Conservation (phyloP, 2,888 invertebrate genomes). For the Chrysopilus asiliformis region DNA sequence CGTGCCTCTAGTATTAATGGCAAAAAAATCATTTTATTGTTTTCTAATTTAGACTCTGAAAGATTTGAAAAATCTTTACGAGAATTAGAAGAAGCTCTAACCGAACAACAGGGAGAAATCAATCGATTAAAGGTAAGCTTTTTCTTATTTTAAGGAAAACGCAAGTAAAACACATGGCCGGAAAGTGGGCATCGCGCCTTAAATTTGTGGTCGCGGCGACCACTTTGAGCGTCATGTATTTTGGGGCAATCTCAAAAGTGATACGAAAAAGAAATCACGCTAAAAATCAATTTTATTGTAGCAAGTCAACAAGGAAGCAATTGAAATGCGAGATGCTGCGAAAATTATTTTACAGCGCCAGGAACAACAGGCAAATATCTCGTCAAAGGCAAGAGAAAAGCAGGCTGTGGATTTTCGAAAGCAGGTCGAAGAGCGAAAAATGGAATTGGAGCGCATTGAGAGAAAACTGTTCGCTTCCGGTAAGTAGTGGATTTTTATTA, state of each 20-base stretch:
- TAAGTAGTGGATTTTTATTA: constrained; percentile 15
- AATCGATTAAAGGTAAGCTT: constrained; percentile 49
- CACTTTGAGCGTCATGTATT: too few relatives aligned
- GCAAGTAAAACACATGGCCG: too few relatives aligned
- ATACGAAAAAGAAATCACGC: too few relatives aligned
- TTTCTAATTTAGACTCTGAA: too few relatives aligned
- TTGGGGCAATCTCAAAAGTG: too few relatives aligned
- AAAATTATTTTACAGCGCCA: constrained; percentile 53
- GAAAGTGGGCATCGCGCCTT: too few relatives aligned
- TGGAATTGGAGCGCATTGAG: constrained; percentile 63
- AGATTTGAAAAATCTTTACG: constrained; percentile 58
- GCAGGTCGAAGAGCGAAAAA: constrained; percentile 54
- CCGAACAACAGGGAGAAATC: constrained; percentile 60
- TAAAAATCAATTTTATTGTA: too few relatives aligned
- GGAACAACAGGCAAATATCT: constrained; percentile 53
- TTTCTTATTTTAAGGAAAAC: too few relatives aligned
- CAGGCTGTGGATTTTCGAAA: constrained; percentile 51
- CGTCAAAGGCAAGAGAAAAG: constrained; percentile 50
- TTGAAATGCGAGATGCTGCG: constrained; percentile 54
- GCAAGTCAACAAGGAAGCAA: constrained; percentile 60
- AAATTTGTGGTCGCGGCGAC: too few relatives aligned
- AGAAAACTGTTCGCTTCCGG: constrained; percentile 58
- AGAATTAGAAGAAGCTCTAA: constrained; percentile 52
- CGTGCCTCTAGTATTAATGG: too few relatives aligned
- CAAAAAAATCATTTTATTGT: too few relatives aligned